phyloP scores from a whole-genome alignment of 2,113 vertebrate species.

The Rhinolophus sinicus region DNA sequence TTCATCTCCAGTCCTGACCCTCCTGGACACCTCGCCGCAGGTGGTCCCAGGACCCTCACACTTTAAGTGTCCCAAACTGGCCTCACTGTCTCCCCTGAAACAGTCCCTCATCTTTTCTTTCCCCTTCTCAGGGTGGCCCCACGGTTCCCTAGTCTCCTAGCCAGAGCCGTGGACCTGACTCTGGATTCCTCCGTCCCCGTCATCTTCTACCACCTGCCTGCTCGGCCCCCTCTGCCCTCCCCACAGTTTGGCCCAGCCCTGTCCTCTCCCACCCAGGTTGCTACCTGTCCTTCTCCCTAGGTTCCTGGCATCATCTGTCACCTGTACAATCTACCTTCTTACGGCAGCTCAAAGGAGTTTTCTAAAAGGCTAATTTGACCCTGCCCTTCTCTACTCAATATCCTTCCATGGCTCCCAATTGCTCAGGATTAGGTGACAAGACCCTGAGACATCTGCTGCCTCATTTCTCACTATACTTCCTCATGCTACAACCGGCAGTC shows the following conservation, averaged over 20 bases:
- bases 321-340: neutral
- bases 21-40: neutral
- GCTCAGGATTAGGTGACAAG: neutral
- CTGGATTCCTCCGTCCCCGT: neutral
- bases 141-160: neutral
- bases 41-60: neutral
- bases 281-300: neutral
- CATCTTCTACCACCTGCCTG: neutral
- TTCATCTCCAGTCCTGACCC: neutral
- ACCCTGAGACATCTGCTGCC: neutral
- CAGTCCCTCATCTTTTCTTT: neutral
- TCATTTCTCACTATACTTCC: neutral
- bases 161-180: too few species aligned
- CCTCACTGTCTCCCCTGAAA: neutral
- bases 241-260: neutral
- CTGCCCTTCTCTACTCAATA: neutral
- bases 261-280: neutral
- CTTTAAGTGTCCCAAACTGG: neutral
- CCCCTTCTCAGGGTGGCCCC: neutral
- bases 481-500: rapidly evolving
- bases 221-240: neutral
- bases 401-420: neutral
- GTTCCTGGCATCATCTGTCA: neutral
- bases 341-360: neutral
- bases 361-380: neutral